Evolutionary conservation across 2,113 vertebrate species (phyloP).

Genomic region (Lethenteron camtschaticum): DNA sequence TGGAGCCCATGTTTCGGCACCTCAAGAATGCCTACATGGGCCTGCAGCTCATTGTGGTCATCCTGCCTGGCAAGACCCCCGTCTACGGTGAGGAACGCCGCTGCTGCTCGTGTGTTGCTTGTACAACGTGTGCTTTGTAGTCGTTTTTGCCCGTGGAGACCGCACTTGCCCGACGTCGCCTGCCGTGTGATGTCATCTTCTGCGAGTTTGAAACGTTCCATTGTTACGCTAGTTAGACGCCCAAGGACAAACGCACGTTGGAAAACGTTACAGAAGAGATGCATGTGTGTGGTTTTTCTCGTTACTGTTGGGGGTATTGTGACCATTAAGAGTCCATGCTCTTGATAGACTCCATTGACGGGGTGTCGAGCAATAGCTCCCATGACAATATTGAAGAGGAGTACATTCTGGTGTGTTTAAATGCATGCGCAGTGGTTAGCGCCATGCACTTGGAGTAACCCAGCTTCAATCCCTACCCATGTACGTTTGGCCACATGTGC

Average conservation of each 20-base stretch:
- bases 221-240: neutral
- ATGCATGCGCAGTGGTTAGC: too few relatives aligned
- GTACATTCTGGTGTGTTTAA: too few relatives aligned
- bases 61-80: slow-evolving; percentile 80
- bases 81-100: slow-evolving; percentile 58
- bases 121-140: too few relatives aligned
- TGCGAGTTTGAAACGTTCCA: neutral
- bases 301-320: neutral
- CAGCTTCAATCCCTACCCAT: too few relatives aligned
- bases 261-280: neutral
- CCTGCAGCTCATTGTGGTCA: slow-evolving; percentile 92
- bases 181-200: neutral
- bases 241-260: neutral
- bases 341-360: too few relatives aligned
- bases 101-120: neutral
- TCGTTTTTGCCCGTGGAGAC: too few relatives aligned
- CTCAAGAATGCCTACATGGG: slow-evolving; percentile 93
- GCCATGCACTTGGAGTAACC: too few relatives aligned
- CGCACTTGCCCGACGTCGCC: neutral
- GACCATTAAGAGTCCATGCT: too few relatives aligned
- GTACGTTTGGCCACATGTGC: too few relatives aligned
- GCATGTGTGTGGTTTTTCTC: neutral
- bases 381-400: too few relatives aligned
- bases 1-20: slow-evolving; percentile 99
- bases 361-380: too few relatives aligned